Percentiles rank a stretch among this genome's conserved stretches.
These are phyloP conservation scores for Nyleta sp. DNA, from an alignment of 2,888 invertebrate species.

Conservation along the genomic window DNA sequence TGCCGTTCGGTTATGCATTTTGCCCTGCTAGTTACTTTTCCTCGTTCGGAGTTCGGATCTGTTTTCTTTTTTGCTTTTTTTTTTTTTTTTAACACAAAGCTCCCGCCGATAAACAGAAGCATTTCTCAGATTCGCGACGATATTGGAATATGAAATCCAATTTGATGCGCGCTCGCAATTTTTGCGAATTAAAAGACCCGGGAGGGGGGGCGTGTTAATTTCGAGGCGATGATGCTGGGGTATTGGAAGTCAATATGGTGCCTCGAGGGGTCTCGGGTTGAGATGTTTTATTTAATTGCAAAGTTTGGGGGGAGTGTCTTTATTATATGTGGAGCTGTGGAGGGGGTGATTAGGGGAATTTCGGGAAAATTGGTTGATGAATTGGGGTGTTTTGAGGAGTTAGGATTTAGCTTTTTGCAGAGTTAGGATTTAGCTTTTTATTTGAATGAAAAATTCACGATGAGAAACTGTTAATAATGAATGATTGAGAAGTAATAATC, in stretches of 20 bases:
- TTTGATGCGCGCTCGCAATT: slow-evolving; percentile 20
- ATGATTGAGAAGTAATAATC: too few relatives aligned
- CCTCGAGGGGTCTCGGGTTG: slow-evolving; percentile 14
- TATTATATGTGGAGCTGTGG: not conserved
- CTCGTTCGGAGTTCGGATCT: not conserved
- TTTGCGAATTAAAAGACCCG: slow-evolving; percentile 23
- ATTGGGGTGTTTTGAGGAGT: too few relatives aligned
- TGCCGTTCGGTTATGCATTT: not conserved
- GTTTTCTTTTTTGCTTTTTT: not conserved
- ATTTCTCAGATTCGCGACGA: slow-evolving; percentile 21
- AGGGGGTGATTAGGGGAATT: not conserved
- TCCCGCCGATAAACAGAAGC: slow-evolving; percentile 24
- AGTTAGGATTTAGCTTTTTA: too few relatives aligned
- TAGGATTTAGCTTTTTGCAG: too few relatives aligned
- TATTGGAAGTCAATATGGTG: slow-evolving; percentile 18
- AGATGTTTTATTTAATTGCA: slow-evolving; percentile 27
- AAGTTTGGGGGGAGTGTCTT: not conserved
- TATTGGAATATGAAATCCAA: slow-evolving; percentile 43
- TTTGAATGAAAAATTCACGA: too few relatives aligned
- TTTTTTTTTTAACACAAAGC: slow-evolving; percentile 17
- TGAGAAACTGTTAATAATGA: too few relatives aligned
- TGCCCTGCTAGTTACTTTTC: slow-evolving; percentile 22
- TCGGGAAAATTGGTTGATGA: too few relatives aligned
- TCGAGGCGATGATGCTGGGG: slow-evolving; percentile 12
- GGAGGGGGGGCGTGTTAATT: slow-evolving; percentile 14